Base-by-base conservation (phyloP, 1,140 invertebrate genomes). In the Drosophila bifasciata region DNA sequence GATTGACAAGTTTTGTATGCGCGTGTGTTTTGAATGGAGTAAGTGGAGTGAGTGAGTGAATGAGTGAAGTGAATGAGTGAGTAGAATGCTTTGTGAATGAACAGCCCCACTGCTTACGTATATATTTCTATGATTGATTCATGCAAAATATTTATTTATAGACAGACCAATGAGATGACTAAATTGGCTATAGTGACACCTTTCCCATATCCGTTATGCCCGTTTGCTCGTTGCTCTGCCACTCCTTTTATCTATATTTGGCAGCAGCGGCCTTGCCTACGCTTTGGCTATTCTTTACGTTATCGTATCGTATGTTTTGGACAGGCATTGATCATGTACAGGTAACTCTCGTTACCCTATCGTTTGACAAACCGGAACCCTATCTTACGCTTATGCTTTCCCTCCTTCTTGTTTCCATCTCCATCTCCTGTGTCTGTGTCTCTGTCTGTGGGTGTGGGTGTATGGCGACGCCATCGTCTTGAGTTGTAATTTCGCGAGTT, bases 401-500 rank as follows among this genome's bases (percentile, higher is more conserved):
- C 32, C 40, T 56, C 39, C 40, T 25, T 6, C 48, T 25, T 52
- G 11, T 48, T 25, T 5, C 51, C 8, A 21, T 40, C 11, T 58
- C 44, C 16, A 16, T 45, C 16, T 56, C 5, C 15, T 6, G 4
- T 13, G 16, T 19, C 7, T 53, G 39, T 45, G 41, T 25, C 25
- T 41, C 5, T 49, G 62, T 55, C 25, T 56, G 58, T 61, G 61
- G 41, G 46, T 71, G 74, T 55, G 66, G 56, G 57, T 69, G 55
- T 69, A 57, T 61, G 41, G 63, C 17, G 5, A 44, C 58, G 60
- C 28, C 61, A 28, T 40, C 43, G 28, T 57, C 62, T 64, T 52
- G 36, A 79, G 71, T 76, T 80, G 80, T 86, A 86, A 86, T 76
- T 85, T 80, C 49, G 67, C 80, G 49, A 36, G 11, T 36, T 11